Conservation (phyloP, 2,113 vertebrate genomes). For the Trogon melanurus region DNA sequence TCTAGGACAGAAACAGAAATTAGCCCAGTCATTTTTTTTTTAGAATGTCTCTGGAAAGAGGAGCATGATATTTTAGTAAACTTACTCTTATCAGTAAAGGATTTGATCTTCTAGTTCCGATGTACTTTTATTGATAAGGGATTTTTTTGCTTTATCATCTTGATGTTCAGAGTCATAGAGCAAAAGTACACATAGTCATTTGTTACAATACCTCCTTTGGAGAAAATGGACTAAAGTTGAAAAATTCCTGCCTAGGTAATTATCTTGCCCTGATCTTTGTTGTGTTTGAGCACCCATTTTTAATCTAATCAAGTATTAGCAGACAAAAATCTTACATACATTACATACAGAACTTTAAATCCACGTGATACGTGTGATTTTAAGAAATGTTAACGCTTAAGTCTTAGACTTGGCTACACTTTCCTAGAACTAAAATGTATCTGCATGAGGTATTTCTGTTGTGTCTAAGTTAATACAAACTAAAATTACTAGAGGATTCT, state of each 20-base stretch:
- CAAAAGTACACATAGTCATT: not conserved
- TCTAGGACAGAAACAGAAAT: constrained; percentile 8
- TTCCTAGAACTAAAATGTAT: not conserved
- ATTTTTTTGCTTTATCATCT: not conserved
- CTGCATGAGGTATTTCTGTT: not conserved
- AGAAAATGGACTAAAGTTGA: not conserved
- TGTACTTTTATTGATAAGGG: not conserved
- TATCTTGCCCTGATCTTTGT: not conserved
- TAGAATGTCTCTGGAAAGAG: not conserved
- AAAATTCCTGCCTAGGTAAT: not conserved
- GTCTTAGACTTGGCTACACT: not conserved
- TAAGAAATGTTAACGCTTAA: not conserved
- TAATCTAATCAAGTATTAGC: not conserved
- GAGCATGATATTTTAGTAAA: not conserved
- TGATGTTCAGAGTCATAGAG: not conserved
- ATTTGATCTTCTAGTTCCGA: not conserved
- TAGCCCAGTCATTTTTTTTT: not conserved
- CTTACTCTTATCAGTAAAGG: not conserved
- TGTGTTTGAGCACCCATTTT: not conserved
- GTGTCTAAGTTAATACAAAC: not conserved
- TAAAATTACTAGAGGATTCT: constrained; percentile 22
- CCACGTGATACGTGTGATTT: not conserved
- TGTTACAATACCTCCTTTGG: not conserved
- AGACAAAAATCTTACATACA: not conserved
- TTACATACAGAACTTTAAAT: not conserved